Percentiles rank a stretch among this genome's conserved stretches.
phyloP scores from a whole-genome alignment of 2,113 vertebrate species.

The Tonatia bakeri region DNA sequence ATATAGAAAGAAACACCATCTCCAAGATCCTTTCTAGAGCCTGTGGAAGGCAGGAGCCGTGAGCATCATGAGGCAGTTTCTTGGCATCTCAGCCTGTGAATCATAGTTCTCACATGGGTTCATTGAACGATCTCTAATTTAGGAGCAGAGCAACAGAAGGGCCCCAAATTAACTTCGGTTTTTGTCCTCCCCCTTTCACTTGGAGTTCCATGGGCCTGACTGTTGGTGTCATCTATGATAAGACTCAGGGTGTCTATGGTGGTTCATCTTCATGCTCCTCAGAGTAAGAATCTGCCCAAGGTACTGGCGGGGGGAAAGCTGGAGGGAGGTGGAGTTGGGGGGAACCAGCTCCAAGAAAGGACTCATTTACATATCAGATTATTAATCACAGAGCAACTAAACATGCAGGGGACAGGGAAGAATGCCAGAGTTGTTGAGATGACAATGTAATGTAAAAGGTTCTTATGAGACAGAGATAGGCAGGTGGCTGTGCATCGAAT shows the following conservation, averaged over 20 bases:
- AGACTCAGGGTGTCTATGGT: neutral
- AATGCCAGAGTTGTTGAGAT: neutral
- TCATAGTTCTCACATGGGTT: neutral
- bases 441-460: neutral
- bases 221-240: fast-evolving
- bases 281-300: neutral
- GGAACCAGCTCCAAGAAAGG: neutral
- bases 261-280: neutral
- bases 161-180: neutral
- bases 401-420: neutral
- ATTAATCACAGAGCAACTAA: neutral
- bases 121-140: slow-evolving; percentile 14
- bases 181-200: neutral
- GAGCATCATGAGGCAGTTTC: neutral
- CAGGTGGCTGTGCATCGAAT: neutral
- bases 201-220: neutral
- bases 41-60: neutral
- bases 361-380: neutral
- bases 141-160: neutral
- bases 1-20: neutral
- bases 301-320: neutral
- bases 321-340: too few relatives aligned
- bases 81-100: neutral
- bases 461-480: neutral
- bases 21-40: neutral